Percentiles rank a stretch among this genome's conserved stretches.
These are phyloP conservation scores for Thamnophis elegans DNA, from an alignment of 2,797 vertebrate species.

Conservation along the genomic window DNA sequence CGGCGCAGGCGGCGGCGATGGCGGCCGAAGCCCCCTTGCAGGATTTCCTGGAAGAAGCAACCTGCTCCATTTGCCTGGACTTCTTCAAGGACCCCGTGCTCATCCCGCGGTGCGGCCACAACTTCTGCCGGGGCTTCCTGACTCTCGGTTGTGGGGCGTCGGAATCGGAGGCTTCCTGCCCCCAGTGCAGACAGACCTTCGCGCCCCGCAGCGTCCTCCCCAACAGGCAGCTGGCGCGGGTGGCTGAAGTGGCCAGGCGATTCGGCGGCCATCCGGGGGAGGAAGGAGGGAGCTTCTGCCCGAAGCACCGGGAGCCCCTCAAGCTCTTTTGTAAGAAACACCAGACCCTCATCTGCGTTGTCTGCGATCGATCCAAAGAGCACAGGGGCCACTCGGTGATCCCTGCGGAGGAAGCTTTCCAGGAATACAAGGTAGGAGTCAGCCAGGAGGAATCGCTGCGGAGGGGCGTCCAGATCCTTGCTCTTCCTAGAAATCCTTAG, in stretches of 20 bases:
- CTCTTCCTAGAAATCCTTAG: no score
- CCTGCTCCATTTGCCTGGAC: background rate
- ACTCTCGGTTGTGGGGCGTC: background rate
- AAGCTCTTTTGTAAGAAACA: background rate
- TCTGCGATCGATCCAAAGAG: background rate
- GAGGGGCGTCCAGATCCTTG: no score
- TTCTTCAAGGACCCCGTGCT: background rate
- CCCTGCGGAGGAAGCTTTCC: background rate
- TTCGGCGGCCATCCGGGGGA: rapidly evolving
- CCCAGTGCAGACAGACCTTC: background rate
- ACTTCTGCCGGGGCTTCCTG: background rate
- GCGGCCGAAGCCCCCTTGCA: rapidly evolving
- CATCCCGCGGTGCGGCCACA: background rate
- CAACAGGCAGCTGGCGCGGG: rapidly evolving
- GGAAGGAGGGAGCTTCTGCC: background rate
- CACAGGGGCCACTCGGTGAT: background rate
- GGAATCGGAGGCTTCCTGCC: background rate
- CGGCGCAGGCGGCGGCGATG: background rate
- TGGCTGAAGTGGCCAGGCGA: rapidly evolving
- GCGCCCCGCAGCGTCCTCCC: background rate
- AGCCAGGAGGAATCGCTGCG: background rate
- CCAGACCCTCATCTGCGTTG: background rate
- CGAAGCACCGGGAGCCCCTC: background rate
- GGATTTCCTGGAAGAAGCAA: background rate
- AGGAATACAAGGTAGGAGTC: background rate